Percentiles rank a stretch among this genome's conserved stretches.
These are phyloP conservation scores for Alosa sapidissima DNA, from an alignment of 2,797 vertebrate genomes.

Conservation along the genomic window DNA sequence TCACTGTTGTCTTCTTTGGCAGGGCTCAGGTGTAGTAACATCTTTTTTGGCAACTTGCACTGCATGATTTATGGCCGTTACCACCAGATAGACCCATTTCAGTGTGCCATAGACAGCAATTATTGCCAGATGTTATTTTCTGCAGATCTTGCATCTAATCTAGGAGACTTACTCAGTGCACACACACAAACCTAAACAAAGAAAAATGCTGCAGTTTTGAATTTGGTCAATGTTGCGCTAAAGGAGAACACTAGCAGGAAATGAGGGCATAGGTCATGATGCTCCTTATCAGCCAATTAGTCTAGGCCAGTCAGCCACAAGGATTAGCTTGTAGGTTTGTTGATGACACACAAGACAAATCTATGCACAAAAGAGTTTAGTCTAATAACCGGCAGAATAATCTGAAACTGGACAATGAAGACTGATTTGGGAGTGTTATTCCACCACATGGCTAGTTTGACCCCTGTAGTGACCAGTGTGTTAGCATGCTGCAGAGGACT, in stretches of 20 bases:
- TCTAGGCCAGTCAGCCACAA: not conserved
- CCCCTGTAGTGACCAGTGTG: not conserved
- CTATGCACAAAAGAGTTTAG: not conserved
- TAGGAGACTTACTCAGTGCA: not conserved
- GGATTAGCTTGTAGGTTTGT: not conserved
- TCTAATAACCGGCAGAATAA: not conserved
- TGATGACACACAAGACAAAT: not conserved
- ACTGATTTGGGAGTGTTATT: not conserved
- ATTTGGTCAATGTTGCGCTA: not conserved
- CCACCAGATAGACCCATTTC: not conserved
- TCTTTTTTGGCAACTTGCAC: not conserved
- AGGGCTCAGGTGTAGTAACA: not conserved
- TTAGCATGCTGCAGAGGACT: not conserved
- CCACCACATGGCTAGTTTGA: not conserved
- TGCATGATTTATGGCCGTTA: not conserved
- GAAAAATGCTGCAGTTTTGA: not conserved
- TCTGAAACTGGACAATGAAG: not conserved
- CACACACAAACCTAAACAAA: not conserved
- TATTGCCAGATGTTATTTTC: not conserved
- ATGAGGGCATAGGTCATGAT: not conserved
- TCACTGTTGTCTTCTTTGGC: not conserved
- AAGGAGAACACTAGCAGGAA: not conserved
- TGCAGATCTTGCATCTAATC: slow-evolving; percentile 4
- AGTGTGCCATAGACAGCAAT: not conserved
- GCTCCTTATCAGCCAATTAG: not conserved